Percentiles rank a stretch among this genome's conserved stretches.
These are phyloP conservation scores for Caenorhabditis wallacei DNA, from an alignment of 2,888 invertebrate species.

Conservation along the genomic window DNA sequence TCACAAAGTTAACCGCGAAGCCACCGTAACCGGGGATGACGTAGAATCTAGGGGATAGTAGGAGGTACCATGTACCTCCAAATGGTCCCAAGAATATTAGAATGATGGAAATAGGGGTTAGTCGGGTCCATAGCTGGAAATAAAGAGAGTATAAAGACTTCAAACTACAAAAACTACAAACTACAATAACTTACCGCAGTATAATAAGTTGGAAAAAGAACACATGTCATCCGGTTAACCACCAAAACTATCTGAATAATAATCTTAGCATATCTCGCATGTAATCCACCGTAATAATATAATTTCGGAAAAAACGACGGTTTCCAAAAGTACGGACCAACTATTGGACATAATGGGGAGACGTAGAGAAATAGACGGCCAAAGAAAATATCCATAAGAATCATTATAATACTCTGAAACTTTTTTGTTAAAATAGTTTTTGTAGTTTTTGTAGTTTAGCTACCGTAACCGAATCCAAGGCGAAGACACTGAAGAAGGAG, in stretches of 20 bases:
- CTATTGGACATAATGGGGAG: constrained; percentile 30
- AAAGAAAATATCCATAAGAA: constrained; percentile 6
- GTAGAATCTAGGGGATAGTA: constrained; percentile 9
- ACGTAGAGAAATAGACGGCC: constrained; percentile 36
- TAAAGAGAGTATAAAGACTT: too few species aligned
- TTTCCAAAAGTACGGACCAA: constrained; percentile 35
- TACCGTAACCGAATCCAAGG: constrained; percentile 29
- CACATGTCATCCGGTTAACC: constrained; percentile 40
- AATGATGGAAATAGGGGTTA: background rate
- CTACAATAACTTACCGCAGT: background rate
- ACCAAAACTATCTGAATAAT: constrained; percentile 36
- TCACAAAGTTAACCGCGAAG: constrained; percentile 23
- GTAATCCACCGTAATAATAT: background rate
- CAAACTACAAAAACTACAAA: too few species aligned
- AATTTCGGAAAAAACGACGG: constrained; percentile 29
- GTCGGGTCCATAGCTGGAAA: constrained; percentile 11
- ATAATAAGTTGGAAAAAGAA: constrained; percentile 31
- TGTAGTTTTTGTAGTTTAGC: too few species aligned
- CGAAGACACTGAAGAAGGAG: constrained; percentile 20
- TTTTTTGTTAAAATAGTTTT: too few species aligned
- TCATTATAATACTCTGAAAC: constrained; percentile 20
- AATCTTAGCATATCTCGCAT: constrained; percentile 31
- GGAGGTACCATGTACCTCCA: constrained; percentile 27
- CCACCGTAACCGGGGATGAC: constrained; percentile 27
- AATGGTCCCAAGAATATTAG: constrained; percentile 13